Base-by-base conservation (phyloP, 2,888 invertebrate genomes). In the Sphinx pinastri region DNA sequence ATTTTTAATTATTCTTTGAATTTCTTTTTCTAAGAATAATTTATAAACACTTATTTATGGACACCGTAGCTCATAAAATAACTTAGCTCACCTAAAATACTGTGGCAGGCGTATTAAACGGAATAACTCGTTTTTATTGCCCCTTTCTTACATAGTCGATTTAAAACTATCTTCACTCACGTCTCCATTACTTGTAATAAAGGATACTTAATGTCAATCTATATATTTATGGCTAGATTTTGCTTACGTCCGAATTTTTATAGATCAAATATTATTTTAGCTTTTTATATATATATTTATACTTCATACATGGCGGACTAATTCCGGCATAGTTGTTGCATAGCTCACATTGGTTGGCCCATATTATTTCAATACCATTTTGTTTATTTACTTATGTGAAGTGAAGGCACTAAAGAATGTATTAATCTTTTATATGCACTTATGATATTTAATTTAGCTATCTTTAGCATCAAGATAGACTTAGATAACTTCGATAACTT, bases 41-140 rank as follows among this genome's bases (percentile, higher is more conserved):
- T 54, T 54, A 54, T 4, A 16, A 54, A 38, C 16, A 54, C 52
- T 4, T 52, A 78, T 77, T 73, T 78, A 76, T 75, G 77, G 68
- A 73, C 74, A 71, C 54, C 63, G 60, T 57, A 71, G 54, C 49
- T 52, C 31, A 25, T 54, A 55, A 68, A 71, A 68, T 47, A 60
- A 63, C 63, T 71, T 63, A 49, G 51, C 70, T 55, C 47, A 74
- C 80, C 84, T 86, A 87, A 86, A 84, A 87, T 88, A 82, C 81
- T 79, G 70, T 68, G 78, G 79, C 76, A 72, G 82, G 83, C 81
- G 80, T 81, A 82, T 83, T 84, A 84, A 85, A 82, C 79, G 77
- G 79, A 77, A 83, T 81, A 81, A 80, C 81, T 80, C 78, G 79
- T 80, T 83, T 84, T 84, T 84, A 83, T 80, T 82, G 79, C 74